These are phyloP conservation scores for Lycaena phlaeas DNA, from an alignment of 2,888 invertebrate genomes.

Conservation along the genomic window DNA sequence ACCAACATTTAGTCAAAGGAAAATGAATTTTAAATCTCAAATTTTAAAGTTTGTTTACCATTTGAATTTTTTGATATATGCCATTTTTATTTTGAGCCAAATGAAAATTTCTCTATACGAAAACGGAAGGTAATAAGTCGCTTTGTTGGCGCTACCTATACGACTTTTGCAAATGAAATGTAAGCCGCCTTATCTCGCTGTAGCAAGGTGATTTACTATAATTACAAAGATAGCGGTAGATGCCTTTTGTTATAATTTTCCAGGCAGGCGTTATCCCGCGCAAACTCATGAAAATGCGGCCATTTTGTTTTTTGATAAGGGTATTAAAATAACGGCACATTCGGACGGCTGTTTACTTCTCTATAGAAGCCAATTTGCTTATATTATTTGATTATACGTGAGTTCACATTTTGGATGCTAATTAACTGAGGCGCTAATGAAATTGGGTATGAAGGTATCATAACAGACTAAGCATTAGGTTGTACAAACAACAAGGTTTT, in stretches of 20 bases:
- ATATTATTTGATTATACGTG: conserved; percentile 48
- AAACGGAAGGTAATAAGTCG: conserved; percentile 45
- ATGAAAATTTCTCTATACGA: conserved; percentile 32
- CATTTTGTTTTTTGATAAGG: conserved; percentile 74
- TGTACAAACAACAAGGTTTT: no score
- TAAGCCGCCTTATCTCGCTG: conserved; percentile 64
- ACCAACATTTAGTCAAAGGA: conserved; percentile 19
- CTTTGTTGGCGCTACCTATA: conserved; percentile 35
- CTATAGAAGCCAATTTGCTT: conserved; percentile 42
- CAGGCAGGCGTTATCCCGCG: conserved; percentile 67
- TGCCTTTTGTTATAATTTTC: conserved; percentile 74
- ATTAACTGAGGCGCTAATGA: conserved; percentile 58
- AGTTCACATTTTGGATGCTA: conserved; percentile 62
- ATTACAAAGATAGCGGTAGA: conserved; percentile 74
- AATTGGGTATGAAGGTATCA: no score
- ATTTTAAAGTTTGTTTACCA: conserved; percentile 31
- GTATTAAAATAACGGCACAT: conserved; percentile 66
- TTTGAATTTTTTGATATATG: conserved; percentile 29
- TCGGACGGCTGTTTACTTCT: conserved; percentile 54
- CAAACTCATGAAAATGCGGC: conserved; percentile 68
- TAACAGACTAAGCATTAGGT: no score
- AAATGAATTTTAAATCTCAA: conserved; percentile 22
- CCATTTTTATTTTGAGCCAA: conserved; percentile 26
- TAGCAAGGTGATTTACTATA: conserved; percentile 73
- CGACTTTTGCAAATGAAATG: conserved; percentile 43